phyloP scores from a whole-genome alignment of 2,113 vertebrate genomes.

The Heterotis niloticus region DNA sequence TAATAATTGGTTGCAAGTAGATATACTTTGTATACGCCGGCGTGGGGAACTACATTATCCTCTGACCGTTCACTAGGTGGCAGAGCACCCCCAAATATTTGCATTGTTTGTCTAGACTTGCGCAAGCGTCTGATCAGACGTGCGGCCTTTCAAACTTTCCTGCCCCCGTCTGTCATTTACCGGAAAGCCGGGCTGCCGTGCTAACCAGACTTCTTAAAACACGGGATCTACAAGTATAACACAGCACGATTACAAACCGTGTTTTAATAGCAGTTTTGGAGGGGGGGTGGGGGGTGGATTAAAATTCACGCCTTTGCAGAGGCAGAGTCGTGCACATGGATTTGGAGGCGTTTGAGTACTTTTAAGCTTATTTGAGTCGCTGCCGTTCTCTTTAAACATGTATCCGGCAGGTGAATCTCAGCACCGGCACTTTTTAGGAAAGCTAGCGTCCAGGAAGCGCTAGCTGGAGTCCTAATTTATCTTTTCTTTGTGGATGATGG shows the following conservation, averaged over 20 bases:
- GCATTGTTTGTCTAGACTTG: conserved; percentile 15
- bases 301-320: conserved; percentile 15
- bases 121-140: conserved; percentile 26
- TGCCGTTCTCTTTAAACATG: not conserved
- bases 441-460: not conserved
- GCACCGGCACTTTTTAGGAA: not conserved
- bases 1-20: not conserved
- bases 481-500: not conserved
- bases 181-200: conserved; percentile 33
- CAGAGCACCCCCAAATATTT: conserved; percentile 45
- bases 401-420: not conserved
- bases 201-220: conserved; percentile 44
- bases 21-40: not conserved
- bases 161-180: conserved; percentile 32
- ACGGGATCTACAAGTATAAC: conserved; percentile 40
- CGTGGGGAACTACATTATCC: not conserved
- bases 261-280: conserved; percentile 36
- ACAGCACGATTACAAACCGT: conserved; percentile 27
- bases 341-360: not conserved
- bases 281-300: too few species aligned
- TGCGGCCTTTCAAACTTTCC: conserved; percentile 11
- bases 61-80: conserved; percentile 54
- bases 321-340: conserved; percentile 16
- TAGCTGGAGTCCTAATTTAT: not conserved
- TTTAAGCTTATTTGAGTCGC: conserved; percentile 5